These are phyloP conservation scores for Corbicula japonica DNA, from an alignment of 2,888 invertebrate species.

Conservation along the genomic window DNA sequence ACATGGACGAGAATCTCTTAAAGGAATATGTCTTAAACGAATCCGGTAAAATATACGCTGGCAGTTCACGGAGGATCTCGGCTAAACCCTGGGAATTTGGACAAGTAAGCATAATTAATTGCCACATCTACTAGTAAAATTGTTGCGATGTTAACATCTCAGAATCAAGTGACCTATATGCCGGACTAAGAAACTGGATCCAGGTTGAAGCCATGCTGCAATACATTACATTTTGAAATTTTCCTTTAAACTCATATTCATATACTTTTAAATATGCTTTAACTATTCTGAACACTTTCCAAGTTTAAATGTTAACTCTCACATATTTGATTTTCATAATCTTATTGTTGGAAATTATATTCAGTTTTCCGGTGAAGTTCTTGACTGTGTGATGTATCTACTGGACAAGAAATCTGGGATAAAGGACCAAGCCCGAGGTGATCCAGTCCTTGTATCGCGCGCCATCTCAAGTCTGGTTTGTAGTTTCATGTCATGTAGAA, in stretches of 20 bases:
- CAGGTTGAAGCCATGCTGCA: neutral
- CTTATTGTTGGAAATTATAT: no score
- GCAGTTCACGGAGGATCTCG: constrained; percentile 93
- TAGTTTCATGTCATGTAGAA: no score
- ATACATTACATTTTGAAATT: neutral
- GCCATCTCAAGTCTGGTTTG: constrained; percentile 9
- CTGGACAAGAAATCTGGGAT: constrained; percentile 3
- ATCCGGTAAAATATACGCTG: constrained; percentile 95
- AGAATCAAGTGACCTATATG: neutral
- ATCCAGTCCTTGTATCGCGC: constrained; percentile 5
- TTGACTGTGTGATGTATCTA: constrained; percentile 15
- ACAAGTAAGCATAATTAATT: constrained; percentile 88
- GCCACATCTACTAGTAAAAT: neutral
- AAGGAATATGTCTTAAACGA: constrained; percentile 90
- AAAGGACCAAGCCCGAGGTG: neutral
- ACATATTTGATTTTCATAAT: neutral
- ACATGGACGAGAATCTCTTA: constrained; percentile 92
- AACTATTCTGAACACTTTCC: neutral
- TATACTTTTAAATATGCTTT: neutral
- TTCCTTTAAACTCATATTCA: neutral
- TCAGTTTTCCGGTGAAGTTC: constrained; percentile 1
- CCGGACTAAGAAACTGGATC: neutral
- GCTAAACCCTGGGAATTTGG: constrained; percentile 93
- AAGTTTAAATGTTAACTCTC: neutral
- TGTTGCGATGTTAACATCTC: neutral